Base-by-base conservation (phyloP, 1,140 invertebrate species). In the Mercenaria mercenaria region DNA sequence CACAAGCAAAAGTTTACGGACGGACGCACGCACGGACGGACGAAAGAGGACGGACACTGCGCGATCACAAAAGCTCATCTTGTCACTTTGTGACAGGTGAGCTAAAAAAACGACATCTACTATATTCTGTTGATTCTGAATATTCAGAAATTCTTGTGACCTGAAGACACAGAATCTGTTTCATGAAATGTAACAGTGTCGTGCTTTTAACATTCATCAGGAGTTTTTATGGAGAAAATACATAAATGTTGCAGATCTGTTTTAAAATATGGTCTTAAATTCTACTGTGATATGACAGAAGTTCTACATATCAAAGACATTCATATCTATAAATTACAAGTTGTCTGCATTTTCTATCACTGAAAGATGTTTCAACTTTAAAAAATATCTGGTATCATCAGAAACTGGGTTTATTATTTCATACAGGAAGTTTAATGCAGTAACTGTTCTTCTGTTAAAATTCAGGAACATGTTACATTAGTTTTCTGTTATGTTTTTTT, bases 261-360 rank as follows among this genome's bases (percentile, higher is more conserved):
- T 64, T 26, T 26, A 29, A 64, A 64, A 64, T 29, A 10, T 29
- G 26, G 26, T 3, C 59, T 64, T 64, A 29, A 64, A 64, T 64
- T 64, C 26, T 64, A 64, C 15, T 29, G 26, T 29, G 26, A 29
- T 64, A 64, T 29, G 26, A 64, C 59, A 64, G 10, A 11, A n/a
- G 8, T 64, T 64, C n/a, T 64, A 64, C 59, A 64, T 64, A 64
- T 64, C 59, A 29, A 64, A 64, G n/a, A 10, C 59, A 64, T 64
- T 59, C 29, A 64, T 64, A n/a, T 8, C 59, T 1, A 64, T 64
- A 64, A 64, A 64, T 64, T 64, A 64, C 59, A 64, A n/a, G n/a
- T n/a, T 64, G 59, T 29, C 59, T 64, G 59, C 10, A 64, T 29
- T 64, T n/a, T 29, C 59, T n/a, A 64, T 64, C 20, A 64, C n/a